Percentiles rank a stretch among this genome's conserved stretches.
These are phyloP conservation scores for Tetragonula carbonaria DNA, from an alignment of 2,888 invertebrate genomes.

Conservation along the genomic window DNA sequence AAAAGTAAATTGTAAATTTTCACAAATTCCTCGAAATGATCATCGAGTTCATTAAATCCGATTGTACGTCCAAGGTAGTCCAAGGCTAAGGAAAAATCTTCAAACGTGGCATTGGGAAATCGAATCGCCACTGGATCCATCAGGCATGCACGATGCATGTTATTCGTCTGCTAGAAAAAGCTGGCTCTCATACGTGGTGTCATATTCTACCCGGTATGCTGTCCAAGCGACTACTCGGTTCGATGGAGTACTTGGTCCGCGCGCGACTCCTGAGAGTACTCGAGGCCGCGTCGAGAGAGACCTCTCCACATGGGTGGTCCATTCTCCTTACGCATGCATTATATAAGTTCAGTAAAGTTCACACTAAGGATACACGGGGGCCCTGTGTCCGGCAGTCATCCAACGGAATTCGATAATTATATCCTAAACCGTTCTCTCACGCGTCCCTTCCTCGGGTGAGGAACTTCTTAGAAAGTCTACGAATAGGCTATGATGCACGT, in stretches of 20 bases:
- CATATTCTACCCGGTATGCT: constrained; percentile 74
- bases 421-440: constrained; percentile 60
- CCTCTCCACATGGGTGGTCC: constrained; percentile 83
- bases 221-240: constrained; percentile 72
- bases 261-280: constrained; percentile 81
- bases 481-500: background rate
- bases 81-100: background rate
- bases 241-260: constrained; percentile 81
- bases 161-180: constrained; percentile 51
- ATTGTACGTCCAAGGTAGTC: background rate
- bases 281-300: constrained; percentile 77
- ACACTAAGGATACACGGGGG: constrained; percentile 65
- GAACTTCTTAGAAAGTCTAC: background rate
- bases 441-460: background rate
- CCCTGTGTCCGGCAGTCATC: constrained; percentile 45
- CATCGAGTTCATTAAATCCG: background rate
- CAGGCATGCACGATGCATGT: background rate
- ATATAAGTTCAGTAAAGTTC: constrained; percentile 75
- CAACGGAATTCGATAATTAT: constrained; percentile 66
- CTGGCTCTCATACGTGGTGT: constrained; percentile 62
- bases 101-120: background rate
- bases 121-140: constrained; percentile 7
- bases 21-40: background rate
- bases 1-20: background rate
- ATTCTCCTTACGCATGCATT: constrained; percentile 82